phyloP scores from a whole-genome alignment of 1,140 invertebrate genomes.

The Antheraea mylitta region DNA sequence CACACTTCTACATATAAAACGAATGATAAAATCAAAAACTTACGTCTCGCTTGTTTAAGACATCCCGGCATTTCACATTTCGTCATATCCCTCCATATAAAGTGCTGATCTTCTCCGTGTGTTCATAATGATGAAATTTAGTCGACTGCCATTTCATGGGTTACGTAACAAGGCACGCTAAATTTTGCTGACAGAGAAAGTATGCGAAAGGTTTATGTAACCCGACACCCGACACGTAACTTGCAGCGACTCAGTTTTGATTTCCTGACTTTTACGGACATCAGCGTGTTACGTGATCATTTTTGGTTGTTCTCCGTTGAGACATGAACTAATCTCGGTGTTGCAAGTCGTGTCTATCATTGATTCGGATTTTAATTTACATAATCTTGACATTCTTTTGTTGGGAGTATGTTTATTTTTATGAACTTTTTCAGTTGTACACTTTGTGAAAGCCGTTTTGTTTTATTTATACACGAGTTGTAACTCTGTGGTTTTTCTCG shows the following conservation, averaged over 20 bases:
- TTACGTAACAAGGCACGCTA: constrained; percentile 70
- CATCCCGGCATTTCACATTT: constrained; percentile 30
- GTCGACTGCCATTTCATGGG: constrained; percentile 68
- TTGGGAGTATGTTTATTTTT: not conserved
- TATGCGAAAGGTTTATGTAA: constrained; percentile 78
- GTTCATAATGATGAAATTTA: constrained; percentile 75
- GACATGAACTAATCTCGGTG: not conserved
- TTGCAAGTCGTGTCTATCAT: not conserved
- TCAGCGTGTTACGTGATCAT: constrained; percentile 57
- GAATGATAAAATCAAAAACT: constrained; percentile 9
- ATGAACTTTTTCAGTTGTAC: not conserved
- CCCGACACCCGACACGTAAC: constrained; percentile 52
- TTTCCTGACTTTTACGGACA: constrained; percentile 73
- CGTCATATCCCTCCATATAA: constrained; percentile 46
- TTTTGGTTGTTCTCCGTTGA: constrained; percentile 31
- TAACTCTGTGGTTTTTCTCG: too few relatives aligned
- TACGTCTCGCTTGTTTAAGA: constrained; percentile 16
- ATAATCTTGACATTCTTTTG: constrained; percentile 3
- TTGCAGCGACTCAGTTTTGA: constrained; percentile 69
- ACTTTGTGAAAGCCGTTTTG: not conserved
- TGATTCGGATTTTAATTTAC: not conserved
- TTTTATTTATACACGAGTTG: too few relatives aligned
- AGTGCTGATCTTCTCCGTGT: constrained; percentile 50
- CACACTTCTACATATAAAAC: not conserved
- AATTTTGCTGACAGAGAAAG: constrained; percentile 78